Conservation (phyloP, 2,888 invertebrate genomes). For the Sisyra terminalis region DNA sequence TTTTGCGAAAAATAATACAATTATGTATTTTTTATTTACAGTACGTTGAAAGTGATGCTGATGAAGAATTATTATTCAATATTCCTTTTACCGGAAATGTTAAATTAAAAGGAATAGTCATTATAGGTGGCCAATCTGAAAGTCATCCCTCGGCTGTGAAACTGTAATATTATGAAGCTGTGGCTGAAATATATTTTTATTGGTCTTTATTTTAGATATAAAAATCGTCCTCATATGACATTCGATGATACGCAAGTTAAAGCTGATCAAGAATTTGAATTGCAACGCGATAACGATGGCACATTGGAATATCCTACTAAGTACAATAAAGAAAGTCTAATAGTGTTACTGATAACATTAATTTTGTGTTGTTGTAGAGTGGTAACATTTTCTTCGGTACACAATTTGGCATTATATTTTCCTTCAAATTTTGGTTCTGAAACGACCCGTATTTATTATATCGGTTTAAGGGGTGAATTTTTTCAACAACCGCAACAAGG, state of each 20-base stretch:
- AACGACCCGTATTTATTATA: constrained; percentile 77
- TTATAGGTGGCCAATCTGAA: constrained; percentile 79
- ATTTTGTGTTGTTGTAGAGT: constrained; percentile 42
- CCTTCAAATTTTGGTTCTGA: constrained; percentile 77
- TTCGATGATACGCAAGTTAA: constrained; percentile 68
- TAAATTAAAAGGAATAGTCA: constrained; percentile 84
- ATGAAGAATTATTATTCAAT: constrained; percentile 90
- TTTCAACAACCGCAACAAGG: constrained; percentile 69
- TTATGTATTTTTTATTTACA: constrained; percentile 34
- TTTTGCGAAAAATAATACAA: no score
- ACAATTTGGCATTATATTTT: constrained; percentile 81
- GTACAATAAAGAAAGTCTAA: constrained; percentile 30
- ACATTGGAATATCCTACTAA: constrained; percentile 78
- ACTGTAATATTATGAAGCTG: constrained; percentile 40
- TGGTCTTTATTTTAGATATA: constrained; percentile 49
- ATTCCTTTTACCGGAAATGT: constrained; percentile 94
- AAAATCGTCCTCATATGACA: constrained; percentile 86
- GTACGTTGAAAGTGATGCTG: constrained; percentile 93
- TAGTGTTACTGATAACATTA: constrained; percentile 4
- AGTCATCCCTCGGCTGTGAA: constrained; percentile 74
- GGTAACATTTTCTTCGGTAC: constrained; percentile 79
- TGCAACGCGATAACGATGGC: constrained; percentile 63
- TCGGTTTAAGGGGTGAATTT: constrained; percentile 90
- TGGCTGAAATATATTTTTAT: constrained; percentile 8
- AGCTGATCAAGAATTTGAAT: constrained; percentile 81